phyloP scores from a whole-genome alignment of 2,888 invertebrate genomes.

The Pandemis cinnamomeana region DNA sequence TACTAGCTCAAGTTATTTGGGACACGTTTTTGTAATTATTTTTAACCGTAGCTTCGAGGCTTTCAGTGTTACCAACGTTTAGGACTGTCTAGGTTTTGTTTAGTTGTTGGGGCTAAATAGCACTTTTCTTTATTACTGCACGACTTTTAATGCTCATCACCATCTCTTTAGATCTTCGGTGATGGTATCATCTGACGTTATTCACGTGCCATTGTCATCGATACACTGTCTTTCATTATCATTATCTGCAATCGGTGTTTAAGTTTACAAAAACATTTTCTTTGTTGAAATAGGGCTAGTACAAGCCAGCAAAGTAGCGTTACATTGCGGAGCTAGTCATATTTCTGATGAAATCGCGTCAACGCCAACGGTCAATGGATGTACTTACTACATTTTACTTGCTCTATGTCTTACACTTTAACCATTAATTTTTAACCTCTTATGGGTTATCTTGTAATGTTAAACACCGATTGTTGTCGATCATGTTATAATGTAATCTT shows the following conservation, averaged over 20 bases:
- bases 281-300: background rate
- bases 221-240: constrained; percentile 35
- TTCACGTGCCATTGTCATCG: constrained; percentile 44
- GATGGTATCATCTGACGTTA: constrained; percentile 59
- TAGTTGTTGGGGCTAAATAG: constrained; percentile 64
- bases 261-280: background rate
- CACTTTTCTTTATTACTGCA: constrained; percentile 73
- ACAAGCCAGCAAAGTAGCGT: background rate
- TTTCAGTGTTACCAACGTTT: constrained; percentile 37
- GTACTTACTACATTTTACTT: background rate
- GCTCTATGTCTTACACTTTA: background rate
- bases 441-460: background rate
- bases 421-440: background rate
- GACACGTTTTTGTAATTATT: constrained; percentile 38
- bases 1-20: constrained; percentile 29
- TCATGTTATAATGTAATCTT: constrained; percentile 32
- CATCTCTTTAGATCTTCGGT: constrained; percentile 61
- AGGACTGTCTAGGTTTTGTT: constrained; percentile 47
- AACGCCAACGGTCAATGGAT: background rate
- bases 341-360: background rate
- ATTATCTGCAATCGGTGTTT: constrained; percentile 38
- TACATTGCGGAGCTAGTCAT: background rate
- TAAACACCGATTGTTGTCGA: constrained; percentile 30
- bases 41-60: constrained; percentile 38
- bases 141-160: constrained; percentile 65